These are phyloP conservation scores for Ursus arctos DNA, from an alignment of 2,113 vertebrate genomes.

Conservation along the genomic window DNA sequence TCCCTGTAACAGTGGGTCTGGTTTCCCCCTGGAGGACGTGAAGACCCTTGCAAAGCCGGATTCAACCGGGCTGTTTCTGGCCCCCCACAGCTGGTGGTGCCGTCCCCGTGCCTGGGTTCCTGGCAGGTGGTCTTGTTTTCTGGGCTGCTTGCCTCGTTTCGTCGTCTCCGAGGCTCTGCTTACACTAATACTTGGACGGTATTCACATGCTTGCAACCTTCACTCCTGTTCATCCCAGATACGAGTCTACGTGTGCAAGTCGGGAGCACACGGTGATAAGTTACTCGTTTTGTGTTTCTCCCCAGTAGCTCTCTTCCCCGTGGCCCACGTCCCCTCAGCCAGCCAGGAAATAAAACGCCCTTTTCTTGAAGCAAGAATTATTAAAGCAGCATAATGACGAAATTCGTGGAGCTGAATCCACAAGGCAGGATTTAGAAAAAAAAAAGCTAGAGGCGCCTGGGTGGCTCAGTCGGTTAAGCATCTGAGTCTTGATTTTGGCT, in stretches of 20 bases:
- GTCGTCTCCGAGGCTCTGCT: fast-evolving
- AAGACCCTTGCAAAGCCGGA: fast-evolving
- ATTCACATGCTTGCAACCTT: fast-evolving
- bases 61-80: fast-evolving
- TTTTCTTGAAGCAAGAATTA: background rate
- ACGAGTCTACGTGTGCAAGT: fast-evolving
- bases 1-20: background rate
- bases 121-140: fast-evolving
- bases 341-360: fast-evolving
- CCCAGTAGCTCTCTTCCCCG: fast-evolving
- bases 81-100: fast-evolving
- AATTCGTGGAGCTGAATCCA: fast-evolving
- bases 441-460: background rate
- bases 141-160: background rate
- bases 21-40: no score
- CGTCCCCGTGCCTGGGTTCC: fast-evolving
- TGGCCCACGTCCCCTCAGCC: background rate
- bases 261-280: fast-evolving
- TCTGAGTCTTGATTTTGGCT: background rate
- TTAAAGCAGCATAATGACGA: background rate
- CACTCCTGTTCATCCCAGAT: fast-evolving
- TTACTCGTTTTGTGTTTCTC: fast-evolving
- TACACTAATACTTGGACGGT: fast-evolving
- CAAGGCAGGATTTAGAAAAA: background rate
- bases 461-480: background rate